phyloP scores from a whole-genome alignment of 2,888 invertebrate genomes.

The Eudemis profundana region DNA sequence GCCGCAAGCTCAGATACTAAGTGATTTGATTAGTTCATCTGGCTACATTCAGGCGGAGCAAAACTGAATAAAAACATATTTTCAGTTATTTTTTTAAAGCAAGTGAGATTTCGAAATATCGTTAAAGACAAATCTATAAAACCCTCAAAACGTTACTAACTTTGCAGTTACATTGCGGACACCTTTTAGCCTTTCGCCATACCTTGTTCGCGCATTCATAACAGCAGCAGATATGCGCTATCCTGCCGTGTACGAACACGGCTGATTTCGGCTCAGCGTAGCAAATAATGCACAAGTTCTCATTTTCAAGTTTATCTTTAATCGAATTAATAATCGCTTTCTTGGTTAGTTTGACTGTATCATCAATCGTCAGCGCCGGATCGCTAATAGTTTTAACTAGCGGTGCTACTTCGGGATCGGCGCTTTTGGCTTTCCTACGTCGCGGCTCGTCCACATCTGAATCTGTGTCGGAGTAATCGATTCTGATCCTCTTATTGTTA shows the following conservation, averaged over 20 bases:
- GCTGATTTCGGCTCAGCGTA: conserved; percentile 87
- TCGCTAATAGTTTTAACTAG: conserved; percentile 76
- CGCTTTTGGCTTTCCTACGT: conserved; percentile 43
- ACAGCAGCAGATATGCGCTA: conserved; percentile 89
- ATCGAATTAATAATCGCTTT: conserved; percentile 59
- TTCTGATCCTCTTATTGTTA: conserved; percentile 58
- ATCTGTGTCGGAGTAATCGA: conserved; percentile 55
- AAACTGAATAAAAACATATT: conserved; percentile 2
- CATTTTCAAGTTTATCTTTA: conserved; percentile 64
- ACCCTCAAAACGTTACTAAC: conserved; percentile 88
- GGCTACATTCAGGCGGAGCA: neutral
- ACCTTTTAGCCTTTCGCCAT: conserved; percentile 86
- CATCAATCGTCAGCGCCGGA: conserved; percentile 68
- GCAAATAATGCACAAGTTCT: conserved; percentile 86
- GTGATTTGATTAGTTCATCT: neutral
- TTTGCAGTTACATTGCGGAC: conserved; percentile 89
- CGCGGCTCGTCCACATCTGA: conserved; percentile 38
- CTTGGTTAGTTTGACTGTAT: conserved; percentile 54
- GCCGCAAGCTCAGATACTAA: conserved; percentile 4
- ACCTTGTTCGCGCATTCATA: conserved; percentile 89
- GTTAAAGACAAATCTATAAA: conserved; percentile 59
- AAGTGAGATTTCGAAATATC: conserved; percentile 38
- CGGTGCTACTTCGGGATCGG: conserved; percentile 57
- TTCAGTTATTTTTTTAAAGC: conserved; percentile 3
- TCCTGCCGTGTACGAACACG: conserved; percentile 88